A percentile compares a stretch with the other conserved stretches of the same genome.
These are phyloP conservation scores for Halictus quadricinctus DNA, from an alignment of 2,888 invertebrate genomes.

Conservation along the genomic window DNA sequence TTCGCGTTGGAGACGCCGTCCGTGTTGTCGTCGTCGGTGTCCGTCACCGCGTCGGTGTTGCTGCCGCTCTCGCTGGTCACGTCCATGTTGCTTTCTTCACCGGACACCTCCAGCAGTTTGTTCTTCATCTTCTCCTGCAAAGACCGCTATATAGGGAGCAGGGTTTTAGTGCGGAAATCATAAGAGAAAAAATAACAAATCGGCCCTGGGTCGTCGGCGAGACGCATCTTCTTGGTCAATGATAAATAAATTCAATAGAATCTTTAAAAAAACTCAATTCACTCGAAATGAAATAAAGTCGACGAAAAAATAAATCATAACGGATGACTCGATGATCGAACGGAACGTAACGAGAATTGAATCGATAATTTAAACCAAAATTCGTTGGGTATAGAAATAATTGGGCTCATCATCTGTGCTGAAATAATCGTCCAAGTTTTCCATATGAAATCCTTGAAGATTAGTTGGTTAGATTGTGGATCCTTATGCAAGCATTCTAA, in stretches of 20 bases:
- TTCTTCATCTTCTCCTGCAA: slow-evolving; percentile 82
- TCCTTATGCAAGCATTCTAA: no score
- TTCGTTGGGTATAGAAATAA: not conserved
- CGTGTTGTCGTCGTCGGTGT: slow-evolving; percentile 81
- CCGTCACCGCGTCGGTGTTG: slow-evolving; percentile 80
- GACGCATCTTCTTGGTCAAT: not conserved
- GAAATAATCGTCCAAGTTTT: not conserved
- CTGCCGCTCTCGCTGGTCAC: slow-evolving; percentile 81
- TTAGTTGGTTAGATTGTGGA: no score
- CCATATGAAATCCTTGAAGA: no score
- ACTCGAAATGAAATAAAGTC: not conserved
- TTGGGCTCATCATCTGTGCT: not conserved
- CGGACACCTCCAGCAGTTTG: slow-evolving; percentile 79
- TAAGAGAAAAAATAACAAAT: slow-evolving; percentile 64
- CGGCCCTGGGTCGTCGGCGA: not conserved
- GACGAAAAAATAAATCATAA: not conserved
- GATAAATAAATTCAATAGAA: not conserved
- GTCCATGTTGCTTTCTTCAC: slow-evolving; percentile 82
- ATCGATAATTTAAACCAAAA: not conserved
- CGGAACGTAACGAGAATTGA: not conserved
- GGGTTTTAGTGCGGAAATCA: slow-evolving; percentile 74
- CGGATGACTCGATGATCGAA: not conserved
- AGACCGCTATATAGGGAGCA: slow-evolving; percentile 77
- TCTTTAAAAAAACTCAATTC: not conserved
- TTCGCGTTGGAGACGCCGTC: slow-evolving; percentile 80